Evolutionary conservation across 1,140 invertebrate species (phyloP).

Genomic region (Samia ricini): DNA sequence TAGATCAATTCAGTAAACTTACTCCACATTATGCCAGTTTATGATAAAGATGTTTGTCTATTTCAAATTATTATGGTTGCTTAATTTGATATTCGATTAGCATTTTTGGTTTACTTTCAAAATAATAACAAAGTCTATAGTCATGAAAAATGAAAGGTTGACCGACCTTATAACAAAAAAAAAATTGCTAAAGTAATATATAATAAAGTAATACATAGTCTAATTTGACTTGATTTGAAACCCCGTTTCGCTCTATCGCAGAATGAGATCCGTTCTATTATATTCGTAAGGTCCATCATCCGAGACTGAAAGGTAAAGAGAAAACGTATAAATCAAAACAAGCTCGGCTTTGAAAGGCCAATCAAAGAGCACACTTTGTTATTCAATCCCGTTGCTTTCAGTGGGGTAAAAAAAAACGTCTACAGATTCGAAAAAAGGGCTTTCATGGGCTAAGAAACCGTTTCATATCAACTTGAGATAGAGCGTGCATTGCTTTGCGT

Average conservation of each 20-base stretch:
- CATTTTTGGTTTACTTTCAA: no score
- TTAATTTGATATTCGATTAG: no score
- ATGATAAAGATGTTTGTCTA: no score
- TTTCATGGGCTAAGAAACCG: constrained; percentile 29
- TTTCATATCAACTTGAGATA: constrained; percentile 53
- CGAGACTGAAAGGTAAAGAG: neutral
- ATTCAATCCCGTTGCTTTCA: constrained; percentile 48
- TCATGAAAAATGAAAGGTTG: no score
- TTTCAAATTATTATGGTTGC: no score
- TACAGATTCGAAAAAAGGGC: constrained; percentile 35
- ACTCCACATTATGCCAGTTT: no score
- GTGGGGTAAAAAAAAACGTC: constrained; percentile 21
- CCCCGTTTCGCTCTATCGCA: neutral
- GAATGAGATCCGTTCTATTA: neutral
- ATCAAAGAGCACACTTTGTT: constrained; percentile 54
- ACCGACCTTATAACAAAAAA: no score
- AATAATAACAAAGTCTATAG: no score
- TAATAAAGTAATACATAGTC: neutral
- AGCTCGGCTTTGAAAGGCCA: constrained; percentile 25
- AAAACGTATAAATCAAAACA: constrained; percentile 17
- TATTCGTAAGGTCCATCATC: neutral
- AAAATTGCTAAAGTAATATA: no score
- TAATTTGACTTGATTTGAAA: neutral
- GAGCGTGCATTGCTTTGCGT: constrained; percentile 49
- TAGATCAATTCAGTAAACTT: no score